Percentiles rank a stretch among this genome's conserved stretches.
Evolutionary conservation across 2,888 invertebrate genomes (phyloP).

Genomic region (Rhagophthalmus giganteus): DNA sequence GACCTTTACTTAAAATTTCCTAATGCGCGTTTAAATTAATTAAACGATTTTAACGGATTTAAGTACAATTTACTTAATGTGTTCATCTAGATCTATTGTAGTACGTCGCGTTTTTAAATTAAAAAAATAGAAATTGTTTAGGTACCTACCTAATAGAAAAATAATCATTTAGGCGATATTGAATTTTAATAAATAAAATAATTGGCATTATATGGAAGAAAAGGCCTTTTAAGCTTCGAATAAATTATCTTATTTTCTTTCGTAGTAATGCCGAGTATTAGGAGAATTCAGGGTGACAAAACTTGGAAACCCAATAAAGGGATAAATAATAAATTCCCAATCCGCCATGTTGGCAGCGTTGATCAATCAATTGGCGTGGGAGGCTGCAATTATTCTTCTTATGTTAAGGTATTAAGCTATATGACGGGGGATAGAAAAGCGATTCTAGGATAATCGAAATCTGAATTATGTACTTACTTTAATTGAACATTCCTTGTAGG

Average conservation of each 20-base stretch:
- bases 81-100: too few species aligned
- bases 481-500: neutral
- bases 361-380: constrained; percentile 40
- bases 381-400: constrained; percentile 37
- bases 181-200: too few species aligned
- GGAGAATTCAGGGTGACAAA: constrained; percentile 37
- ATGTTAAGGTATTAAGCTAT: constrained; percentile 26
- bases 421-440: constrained; percentile 23
- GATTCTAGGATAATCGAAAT: constrained; percentile 18
- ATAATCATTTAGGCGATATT: too few species aligned
- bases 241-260: constrained; percentile 24
- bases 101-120: too few species aligned
- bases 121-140: too few species aligned
- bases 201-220: too few species aligned
- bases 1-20: too few species aligned
- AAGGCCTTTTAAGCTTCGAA: constrained; percentile 1
- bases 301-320: constrained; percentile 41
- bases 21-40: too few species aligned
- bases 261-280: constrained; percentile 12
- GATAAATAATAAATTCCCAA: constrained; percentile 48
- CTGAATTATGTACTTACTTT: constrained; percentile 19
- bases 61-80: too few species aligned
- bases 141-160: too few species aligned
- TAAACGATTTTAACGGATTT: too few species aligned
- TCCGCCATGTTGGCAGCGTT: constrained; percentile 46